Conservation (phyloP, 1,140 invertebrate species). For the Trinorchestia longiramus region DNA sequence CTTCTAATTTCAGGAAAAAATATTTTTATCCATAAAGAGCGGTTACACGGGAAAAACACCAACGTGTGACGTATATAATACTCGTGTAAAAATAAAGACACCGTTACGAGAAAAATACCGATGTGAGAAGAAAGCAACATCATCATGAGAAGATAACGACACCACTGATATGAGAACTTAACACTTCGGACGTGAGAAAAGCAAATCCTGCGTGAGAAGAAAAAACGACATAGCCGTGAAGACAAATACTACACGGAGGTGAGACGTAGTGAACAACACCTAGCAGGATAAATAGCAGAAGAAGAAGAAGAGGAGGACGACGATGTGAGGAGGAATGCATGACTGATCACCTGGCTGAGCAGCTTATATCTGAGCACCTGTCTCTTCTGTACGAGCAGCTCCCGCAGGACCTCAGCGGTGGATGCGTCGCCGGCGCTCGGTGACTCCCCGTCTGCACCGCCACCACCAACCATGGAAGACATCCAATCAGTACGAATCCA, state of each 20-base stretch:
- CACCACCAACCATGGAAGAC: background rate
- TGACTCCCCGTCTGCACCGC: conserved; percentile 55
- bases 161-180: background rate
- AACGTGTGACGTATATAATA: no score
- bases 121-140: background rate
- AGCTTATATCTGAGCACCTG: conserved; percentile 87
- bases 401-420: conserved; percentile 82
- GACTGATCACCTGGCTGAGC: conserved; percentile 77
- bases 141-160: background rate
- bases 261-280: background rate
- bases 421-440: conserved; percentile 72
- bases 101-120: background rate
- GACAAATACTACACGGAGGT: background rate
- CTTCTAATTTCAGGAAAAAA: no score
- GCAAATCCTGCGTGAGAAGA: no score
- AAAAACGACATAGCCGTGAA: no score
- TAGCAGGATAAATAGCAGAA: background rate
- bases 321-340: background rate
- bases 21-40: no score
- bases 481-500: background rate
- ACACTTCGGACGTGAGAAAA: no score
- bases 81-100: background rate
- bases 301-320: background rate
- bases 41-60: no score
- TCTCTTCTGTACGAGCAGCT: conserved; percentile 88